Base-by-base conservation (phyloP, 2,888 invertebrate genomes). In the Piscicola geometra region DNA sequence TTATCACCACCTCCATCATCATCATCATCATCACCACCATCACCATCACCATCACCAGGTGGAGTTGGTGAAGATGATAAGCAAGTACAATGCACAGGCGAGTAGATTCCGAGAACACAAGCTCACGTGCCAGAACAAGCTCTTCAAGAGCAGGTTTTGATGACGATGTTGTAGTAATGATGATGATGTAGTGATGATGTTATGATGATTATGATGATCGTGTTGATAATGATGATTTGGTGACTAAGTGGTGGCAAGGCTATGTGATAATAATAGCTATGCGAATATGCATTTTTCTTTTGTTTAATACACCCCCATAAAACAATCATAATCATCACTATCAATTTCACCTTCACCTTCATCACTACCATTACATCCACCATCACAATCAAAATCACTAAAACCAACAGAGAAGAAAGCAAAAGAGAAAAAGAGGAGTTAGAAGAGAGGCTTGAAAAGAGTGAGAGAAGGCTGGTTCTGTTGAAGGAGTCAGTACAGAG, bases 91-190 rank as follows among this genome's bases (percentile, higher is more conserved):
- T 36, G n/a, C 25, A 18, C 72, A 60, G 36, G 60, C 32, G n/a
- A 77, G 60, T 72, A 77, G 69, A 52, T 77, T 71, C 67, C 66
- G 36, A 32, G 77, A 77, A 12, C 75, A 76, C 72, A 75, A 74
- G 41, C 56, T 76, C 47, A 32, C 30, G 41, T 66, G 76, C 75
- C 75, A 75, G 70, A 76, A 76, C 52, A 76, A 76, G 36, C 35
- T 75, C 9, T 76, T 76, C 75, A 74, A 75, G 33, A 9, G 3
- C 18, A 67, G 33, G 32, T 67, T 5, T 2, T 69, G 32, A 5
- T 32, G 1, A 69, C n/a, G 30, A 35, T 35, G 25, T 33, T 69
- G 3, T 33, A 0, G 30, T 28, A 21, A 33, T 69, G 9, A 5
- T n/a, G 35, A 69, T 69, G 35, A 69, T 33, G 64, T 50, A 50